Evolutionary conservation across 2,797 vertebrate genomes (phyloP), one percentile per base, ranked within the genome.

Genomic region (Saxicola maurus): DNA sequence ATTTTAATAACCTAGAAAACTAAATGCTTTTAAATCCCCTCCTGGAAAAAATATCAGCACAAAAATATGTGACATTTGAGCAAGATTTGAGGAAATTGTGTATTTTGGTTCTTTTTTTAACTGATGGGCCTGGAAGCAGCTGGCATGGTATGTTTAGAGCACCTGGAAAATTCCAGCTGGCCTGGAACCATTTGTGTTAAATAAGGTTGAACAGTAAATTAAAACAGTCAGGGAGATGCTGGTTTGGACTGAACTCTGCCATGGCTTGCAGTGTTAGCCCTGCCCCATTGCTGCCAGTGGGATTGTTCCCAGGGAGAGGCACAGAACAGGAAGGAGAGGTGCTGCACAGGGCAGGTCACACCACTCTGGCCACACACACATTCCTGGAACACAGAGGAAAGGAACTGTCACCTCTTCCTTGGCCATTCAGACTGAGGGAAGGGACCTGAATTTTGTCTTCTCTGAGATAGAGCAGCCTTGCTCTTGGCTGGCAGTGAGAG

Each of bases 1-100:
- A 8, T 76, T 86, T 79, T 91, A 94, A 89, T 87, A 82, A 90
- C 53, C 57, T 88, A 81, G 84, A 82, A 85, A 90, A 46, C 71
- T 81, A 76, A 37, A 48, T 90, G 61, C 78, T 84, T 88, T 91
- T 82, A 88, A 95, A 92, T 88, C 65, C 61, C 52, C 42, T 84
- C 14, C 78, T 92, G 90, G 81, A 92, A 88, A 80, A 66, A 74
- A 12, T 42, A 76, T 62, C 43, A 61, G 46, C 81, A 43, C 38
- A 73, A 75, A 93, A 90, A 62, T 73, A 67, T 76, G 77, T 66
- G 74, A 56, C 27, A 46, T 37, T 81, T 52, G 37, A 75, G 53
- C 0, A 0, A 72, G 87, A 78, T 49, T 49, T 68, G 56, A 84
- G 78, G 67, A 84, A 84, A 76, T 43, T 30, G 53, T 91, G 86